Percentiles rank a stretch among this genome's conserved stretches.
Conservation (phyloP, 2,888 invertebrate species). For the Mechanitis mazaeus region DNA sequence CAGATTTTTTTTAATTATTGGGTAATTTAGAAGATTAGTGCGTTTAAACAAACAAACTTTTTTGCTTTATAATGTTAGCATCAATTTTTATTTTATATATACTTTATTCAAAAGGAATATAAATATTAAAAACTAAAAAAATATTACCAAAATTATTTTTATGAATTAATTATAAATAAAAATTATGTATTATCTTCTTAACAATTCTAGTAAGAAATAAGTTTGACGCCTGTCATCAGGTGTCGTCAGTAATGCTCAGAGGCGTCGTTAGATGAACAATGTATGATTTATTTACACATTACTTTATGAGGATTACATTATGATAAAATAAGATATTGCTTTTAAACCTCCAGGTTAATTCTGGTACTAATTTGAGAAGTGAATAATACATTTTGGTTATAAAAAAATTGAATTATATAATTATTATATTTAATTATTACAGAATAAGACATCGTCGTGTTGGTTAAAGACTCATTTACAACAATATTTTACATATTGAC, state of each 20-base stretch:
- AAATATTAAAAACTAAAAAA: no score
- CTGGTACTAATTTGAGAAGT: neutral
- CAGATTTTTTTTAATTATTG: no score
- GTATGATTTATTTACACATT: neutral
- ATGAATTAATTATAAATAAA: no score
- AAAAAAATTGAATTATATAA: neutral
- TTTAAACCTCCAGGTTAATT: neutral
- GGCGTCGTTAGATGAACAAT: constrained; percentile 3
- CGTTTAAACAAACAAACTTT: no score
- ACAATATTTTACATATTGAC: neutral
- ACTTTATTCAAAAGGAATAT: no score
- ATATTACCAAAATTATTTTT: no score
- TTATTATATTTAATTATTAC: neutral
- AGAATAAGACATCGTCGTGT: neutral
- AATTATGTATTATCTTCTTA: no score
- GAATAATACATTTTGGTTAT: no score
- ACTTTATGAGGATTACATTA: neutral
- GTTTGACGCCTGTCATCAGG: neutral
- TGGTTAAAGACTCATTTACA: neutral
- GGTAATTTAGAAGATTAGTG: no score
- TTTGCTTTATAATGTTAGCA: no score
- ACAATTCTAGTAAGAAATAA: no score
- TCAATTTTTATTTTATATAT: no score
- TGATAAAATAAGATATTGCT: neutral
- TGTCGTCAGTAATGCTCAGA: neutral